A percentile compares a stretch with the other conserved stretches of the same genome.
Conservation (phyloP, 1,140 invertebrate species). For the Temnothorax longispinosus region DNA sequence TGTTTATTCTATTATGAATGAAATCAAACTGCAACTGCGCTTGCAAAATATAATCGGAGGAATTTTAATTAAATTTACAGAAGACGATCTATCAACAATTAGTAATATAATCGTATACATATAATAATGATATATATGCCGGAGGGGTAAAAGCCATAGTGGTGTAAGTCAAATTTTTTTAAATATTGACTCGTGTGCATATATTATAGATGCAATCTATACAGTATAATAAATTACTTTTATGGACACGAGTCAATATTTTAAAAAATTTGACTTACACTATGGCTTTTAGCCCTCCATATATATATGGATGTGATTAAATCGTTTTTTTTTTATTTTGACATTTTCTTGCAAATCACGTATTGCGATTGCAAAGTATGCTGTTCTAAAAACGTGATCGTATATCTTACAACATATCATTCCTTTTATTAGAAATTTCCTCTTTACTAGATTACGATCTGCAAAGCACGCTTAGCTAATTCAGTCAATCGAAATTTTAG, state of each 20-base stretch:
- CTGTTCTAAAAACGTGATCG: not conserved
- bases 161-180: too few relatives aligned
- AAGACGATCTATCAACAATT: not conserved
- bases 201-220: too few relatives aligned
- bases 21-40: not conserved
- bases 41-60: not conserved
- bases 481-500: slow-evolving; percentile 18
- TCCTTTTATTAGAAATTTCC: slow-evolving; percentile 15
- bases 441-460: slow-evolving; percentile 7
- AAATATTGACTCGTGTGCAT: too few relatives aligned
- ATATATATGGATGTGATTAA: not conserved
- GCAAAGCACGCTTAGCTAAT: not conserved
- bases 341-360: not conserved
- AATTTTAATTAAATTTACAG: slow-evolving; percentile 2
- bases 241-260: too few relatives aligned
- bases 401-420: not conserved
- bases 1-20: not conserved
- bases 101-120: not conserved
- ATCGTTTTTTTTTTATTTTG: not conserved
- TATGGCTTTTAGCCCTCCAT: too few relatives aligned
- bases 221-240: too few relatives aligned
- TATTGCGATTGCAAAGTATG: too few relatives aligned
- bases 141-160: too few relatives aligned
- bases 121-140: not conserved
- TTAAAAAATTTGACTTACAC: too few relatives aligned